Conservation (phyloP, 2,113 vertebrate species). For the Heterotis niloticus region DNA sequence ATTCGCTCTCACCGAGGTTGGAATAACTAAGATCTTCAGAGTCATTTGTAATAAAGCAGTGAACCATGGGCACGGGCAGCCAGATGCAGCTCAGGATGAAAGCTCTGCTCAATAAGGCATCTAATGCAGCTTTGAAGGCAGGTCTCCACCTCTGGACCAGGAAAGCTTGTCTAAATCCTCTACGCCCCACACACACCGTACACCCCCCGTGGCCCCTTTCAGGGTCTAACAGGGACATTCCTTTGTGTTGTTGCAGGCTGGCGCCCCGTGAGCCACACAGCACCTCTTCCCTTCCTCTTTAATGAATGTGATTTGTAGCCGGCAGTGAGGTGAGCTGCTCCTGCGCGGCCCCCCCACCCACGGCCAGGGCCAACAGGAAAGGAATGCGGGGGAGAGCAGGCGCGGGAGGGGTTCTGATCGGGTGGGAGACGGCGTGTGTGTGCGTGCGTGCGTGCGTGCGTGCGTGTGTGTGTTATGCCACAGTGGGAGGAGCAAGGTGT, state of each 20-base stretch:
- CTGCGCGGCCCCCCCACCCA: conserved; percentile 29
- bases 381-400: conserved; percentile 31
- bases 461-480: conserved; percentile 42
- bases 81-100: neutral
- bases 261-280: conserved; percentile 27
- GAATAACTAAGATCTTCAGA: neutral
- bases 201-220: conserved; percentile 28
- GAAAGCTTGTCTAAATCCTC: neutral
- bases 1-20: no score
- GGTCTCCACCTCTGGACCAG: conserved; percentile 14
- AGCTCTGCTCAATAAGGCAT: neutral
- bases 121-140: conserved; percentile 5
- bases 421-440: neutral
- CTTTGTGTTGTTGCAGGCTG: conserved; percentile 38
- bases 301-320: conserved; percentile 39
- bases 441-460: conserved; percentile 8
- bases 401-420: neutral
- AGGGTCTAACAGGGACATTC: conserved; percentile 46
- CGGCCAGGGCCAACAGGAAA: conserved; percentile 27
- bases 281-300: conserved; percentile 31
- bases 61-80: neutral
- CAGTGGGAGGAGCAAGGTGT: conserved; percentile 62
- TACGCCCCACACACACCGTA: neutral
- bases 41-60: neutral
- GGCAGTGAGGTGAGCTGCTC: conserved; percentile 25